phyloP scores from a whole-genome alignment of 2,797 vertebrate species.

The Lycodopsis pacificus region DNA sequence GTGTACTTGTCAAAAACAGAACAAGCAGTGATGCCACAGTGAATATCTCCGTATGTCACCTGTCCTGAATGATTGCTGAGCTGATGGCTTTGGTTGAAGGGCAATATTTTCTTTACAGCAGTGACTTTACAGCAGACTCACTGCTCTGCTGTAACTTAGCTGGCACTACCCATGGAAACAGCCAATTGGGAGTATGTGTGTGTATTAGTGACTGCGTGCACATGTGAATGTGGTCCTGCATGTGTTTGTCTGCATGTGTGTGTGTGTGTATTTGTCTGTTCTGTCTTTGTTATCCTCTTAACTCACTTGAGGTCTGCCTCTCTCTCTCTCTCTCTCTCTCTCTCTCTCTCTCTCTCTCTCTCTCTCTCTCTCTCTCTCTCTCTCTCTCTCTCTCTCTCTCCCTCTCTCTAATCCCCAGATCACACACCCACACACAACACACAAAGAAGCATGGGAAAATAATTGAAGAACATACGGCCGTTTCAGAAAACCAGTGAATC shows the following conservation, averaged over 20 bases:
- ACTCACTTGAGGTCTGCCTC: conserved; percentile 72
- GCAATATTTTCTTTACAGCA: conserved; percentile 25
- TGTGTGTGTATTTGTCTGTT: conserved; percentile 34
- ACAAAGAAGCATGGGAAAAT: conserved; percentile 52
- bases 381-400: not conserved
- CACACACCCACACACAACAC: conserved; percentile 69
- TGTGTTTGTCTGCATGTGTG: conserved; percentile 32
- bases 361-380: conserved; percentile 52
- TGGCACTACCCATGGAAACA: conserved; percentile 57
- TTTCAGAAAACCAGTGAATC: conserved; percentile 63
- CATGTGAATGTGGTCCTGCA: conserved; percentile 37
- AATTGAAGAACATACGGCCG: conserved; percentile 63
- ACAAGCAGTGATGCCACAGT: not conserved
- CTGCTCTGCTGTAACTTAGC: conserved; percentile 50
- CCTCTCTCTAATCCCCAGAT: conserved; percentile 70
- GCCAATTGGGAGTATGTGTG: conserved; percentile 46
- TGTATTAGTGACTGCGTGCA: conserved; percentile 18
- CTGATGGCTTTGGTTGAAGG: conserved; percentile 22
- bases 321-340: conserved; percentile 20
- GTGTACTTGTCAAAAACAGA: conserved; percentile 2
- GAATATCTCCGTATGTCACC: not conserved
- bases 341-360: conserved; percentile 32
- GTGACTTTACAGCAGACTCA: no score
- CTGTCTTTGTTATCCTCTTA: conserved; percentile 74
- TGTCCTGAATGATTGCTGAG: conserved; percentile 17